Evolutionary conservation across 1,140 invertebrate species (phyloP).

Genomic region (Leguminivora glycinivorella): DNA sequence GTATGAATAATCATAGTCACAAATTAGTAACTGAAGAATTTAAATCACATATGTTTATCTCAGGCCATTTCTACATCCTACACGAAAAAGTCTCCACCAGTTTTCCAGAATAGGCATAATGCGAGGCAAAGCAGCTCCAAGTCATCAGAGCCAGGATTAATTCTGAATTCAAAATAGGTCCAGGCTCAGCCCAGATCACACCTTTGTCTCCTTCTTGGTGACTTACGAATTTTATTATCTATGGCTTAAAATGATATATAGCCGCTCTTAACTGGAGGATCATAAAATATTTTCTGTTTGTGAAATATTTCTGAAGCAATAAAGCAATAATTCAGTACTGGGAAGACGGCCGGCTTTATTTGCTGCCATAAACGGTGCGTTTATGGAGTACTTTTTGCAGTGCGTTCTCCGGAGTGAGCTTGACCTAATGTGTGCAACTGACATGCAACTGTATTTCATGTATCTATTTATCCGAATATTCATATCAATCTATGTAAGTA

Average conservation of each 20-base stretch:
- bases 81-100: neutral
- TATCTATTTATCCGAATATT: too few species aligned
- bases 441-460: neutral
- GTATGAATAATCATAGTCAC: too few species aligned
- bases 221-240: conserved; percentile 79
- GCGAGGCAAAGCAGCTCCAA: conserved; percentile 15
- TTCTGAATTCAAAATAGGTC: conserved; percentile 18
- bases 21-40: neutral
- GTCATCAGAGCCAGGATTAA: conserved; percentile 16
- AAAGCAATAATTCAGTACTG: conserved; percentile 78
- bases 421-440: neutral
- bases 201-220: conserved; percentile 68
- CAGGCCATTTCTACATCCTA: neutral
- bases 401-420: conserved; percentile 17
- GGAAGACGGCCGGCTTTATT: conserved; percentile 76
- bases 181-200: conserved; percentile 35
- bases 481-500: too few species aligned
- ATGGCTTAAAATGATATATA: conserved; percentile 78
- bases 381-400: conserved; percentile 74
- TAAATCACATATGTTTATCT: neutral
- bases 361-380: conserved; percentile 74
- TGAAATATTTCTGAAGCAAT: conserved; percentile 78
- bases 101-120: conserved; percentile 4
- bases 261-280: conserved; percentile 75
- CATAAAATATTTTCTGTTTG: conserved; percentile 79